Evolutionary conservation across 1,140 invertebrate species (phyloP), one percentile per base, ranked within the genome.

Genomic region (Aphelinus certus): DNA sequence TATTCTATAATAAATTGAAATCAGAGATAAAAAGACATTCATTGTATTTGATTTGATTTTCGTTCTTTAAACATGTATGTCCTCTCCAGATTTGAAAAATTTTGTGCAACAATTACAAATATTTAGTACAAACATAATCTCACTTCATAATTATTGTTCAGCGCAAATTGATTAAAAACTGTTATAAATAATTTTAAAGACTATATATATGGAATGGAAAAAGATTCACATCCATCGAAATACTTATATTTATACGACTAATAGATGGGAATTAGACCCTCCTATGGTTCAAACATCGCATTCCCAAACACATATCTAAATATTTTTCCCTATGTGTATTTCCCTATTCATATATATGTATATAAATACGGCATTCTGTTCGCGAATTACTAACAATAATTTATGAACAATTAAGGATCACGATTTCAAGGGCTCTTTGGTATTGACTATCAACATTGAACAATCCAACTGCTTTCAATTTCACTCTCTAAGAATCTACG

Each of bases 391-490:
- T 70, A 75, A 70, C 53, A 49, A 43, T 70, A 71, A 75, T 48
- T 58, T 71, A 66, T 66, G 45, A 65, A 66, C 43, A 65, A 65
- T 53, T 53, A 72, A 65, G 45, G 61, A 64, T 72, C 70, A 72
- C 55, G 70, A 46, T 64, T 65, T 63, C 7, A 63, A 63, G 47
- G 57, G 58, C 60, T 74, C 51, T 6, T 71, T 71, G 46, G 53
- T 71, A 75, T 75, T 75, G 73, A 75, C 73, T 75, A 75, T 75
- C 56, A 46, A 75, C 73, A 75, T 66, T 75, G 68, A 75, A 71
- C 46, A 61, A 63, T 60, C 62, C 62, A 61, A 71, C 73, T 64
- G 55, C 45, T 71, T 75, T 69, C 26, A 7, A 64, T 64, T 60
- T 64, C 10, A 45, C 46, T 42, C 42, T 58, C 66, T 69, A 69